Evolutionary conservation across 2,113 vertebrate species (phyloP).

Genomic region (Nettapus auritus): DNA sequence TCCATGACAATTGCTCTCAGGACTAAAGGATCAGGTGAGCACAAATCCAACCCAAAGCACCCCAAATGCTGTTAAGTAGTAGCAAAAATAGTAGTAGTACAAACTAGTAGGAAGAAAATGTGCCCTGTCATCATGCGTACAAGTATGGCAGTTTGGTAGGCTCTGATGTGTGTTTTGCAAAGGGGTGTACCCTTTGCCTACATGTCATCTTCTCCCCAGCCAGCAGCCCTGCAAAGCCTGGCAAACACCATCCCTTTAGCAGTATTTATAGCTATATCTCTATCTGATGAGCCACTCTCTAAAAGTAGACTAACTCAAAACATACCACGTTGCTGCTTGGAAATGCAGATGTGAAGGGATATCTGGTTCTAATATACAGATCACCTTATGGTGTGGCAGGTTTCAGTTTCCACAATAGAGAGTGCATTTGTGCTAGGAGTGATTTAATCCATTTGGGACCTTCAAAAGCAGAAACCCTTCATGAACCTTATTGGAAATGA

Average conservation of each 20-base stretch:
- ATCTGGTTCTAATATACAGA: constrained; percentile 71
- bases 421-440: constrained; percentile 67
- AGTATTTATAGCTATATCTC: constrained; percentile 53
- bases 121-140: neutral
- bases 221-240: neutral
- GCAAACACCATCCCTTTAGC: neutral
- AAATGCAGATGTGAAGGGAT: constrained; percentile 64
- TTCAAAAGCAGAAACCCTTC: constrained; percentile 66
- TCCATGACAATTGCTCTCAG: neutral
- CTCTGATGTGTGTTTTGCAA: neutral
- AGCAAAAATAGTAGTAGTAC: no score
- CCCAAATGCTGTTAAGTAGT: neutral
- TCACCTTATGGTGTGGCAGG: constrained; percentile 71
- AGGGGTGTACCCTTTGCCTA: neutral
- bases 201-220: neutral
- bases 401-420: constrained; percentile 74
- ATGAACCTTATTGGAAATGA: constrained; percentile 73
- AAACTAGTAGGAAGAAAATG: neutral
- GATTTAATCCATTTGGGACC: constrained; percentile 73
- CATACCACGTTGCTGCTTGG: constrained; percentile 12
- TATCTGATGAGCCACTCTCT: constrained; percentile 56
- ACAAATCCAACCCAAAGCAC: neutral
- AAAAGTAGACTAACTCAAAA: constrained; percentile 64
- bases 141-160: neutral
- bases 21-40: neutral